Evolutionary conservation across 2,888 invertebrate species (phyloP), one percentile per base, ranked within the genome.

Genomic region (Stenolophus ochropezus): DNA sequence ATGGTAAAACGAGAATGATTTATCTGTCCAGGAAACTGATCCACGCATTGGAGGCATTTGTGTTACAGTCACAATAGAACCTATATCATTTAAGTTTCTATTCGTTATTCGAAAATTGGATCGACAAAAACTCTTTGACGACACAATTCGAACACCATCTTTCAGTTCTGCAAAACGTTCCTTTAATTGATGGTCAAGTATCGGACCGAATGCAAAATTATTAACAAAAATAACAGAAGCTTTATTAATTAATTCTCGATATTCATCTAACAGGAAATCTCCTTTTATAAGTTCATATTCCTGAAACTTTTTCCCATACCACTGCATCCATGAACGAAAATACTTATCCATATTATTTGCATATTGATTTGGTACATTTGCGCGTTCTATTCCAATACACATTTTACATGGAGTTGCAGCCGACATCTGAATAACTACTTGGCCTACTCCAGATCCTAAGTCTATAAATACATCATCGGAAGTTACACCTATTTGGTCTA

Each of bases 1-100:
- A 86, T 97, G 92, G 91, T 96, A 98, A 91, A 98, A 98, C 84
- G 96, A 96, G 86, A 98, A 97, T 82, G 97, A 96, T 89, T 96
- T 97, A 84, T 96, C 96, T 84, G 98, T 98, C 98, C 98, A 98
- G n/a, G 98, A 98, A 82, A 98, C 97, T 14, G 96, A 96, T 84
- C 97, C 97, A 87, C 94, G 94, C 82, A 97, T 90, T 25, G 97
- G 96, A 83, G 96, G 94, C 93, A 98, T 94, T 90, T 97, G 97
- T 85, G 94, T 94, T 69, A 98, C 97, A 89, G 97, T 96, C 96
- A 98, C 96, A 87, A 98, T 98, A 84, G 97, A 96, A 84, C 97
- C 97, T 88, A 98, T 97, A 90, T 98, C 97, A 90, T 95, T 96
- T 82, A 98, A 92, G 90, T 97, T 97, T 88, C 98, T 92, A 89